Evolutionary conservation across 2,888 invertebrate genomes (phyloP), one percentile per base, ranked within the genome.

Genomic region (Nasonovia ribisnigri): DNA sequence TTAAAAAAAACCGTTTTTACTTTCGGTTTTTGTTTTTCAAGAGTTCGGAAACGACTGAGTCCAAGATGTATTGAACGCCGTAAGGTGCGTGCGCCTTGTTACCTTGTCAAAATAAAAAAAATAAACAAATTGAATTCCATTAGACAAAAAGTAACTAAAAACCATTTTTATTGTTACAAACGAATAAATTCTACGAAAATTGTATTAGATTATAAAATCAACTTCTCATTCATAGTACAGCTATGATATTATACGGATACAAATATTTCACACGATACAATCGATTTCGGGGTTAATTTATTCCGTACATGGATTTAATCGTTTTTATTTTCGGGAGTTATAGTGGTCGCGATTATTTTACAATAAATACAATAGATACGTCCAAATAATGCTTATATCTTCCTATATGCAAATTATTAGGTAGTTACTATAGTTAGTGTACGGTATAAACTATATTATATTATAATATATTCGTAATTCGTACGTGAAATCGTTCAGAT

Each of bases 51-150:
- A 96, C 95, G 3, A 96, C 96, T 26, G 96, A 96, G 95, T 96
- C 96, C 94, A 96, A 95, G 94, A 96, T 96, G 95, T 96, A 96
- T 95, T 96, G 96, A 24, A 97, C 96, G 88, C 96, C 96, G 43
- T 93, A 94, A 29, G 95, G 95, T 89, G 95, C 94, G 91, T 95
- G 95, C 36, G 95, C 95, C 89, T 95, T 94, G 67, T 95, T 95
- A 92, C 95, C 95, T 94, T 95, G 94, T 95, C 95, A 84, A 86
- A 87, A 84, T 91, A 94, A 54, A 51, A 87, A 87, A 60, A 67
- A 86, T 29, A 87, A 60, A 67, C 42, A 60, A 36, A 94, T 60
- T n/a, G 10, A n/a, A 77, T 77, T 77, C 8, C 16, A 77, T 36
- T 36, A 36, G 2, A 77, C n/a, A 1, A 36, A 67, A 67, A 36